Evolutionary conservation across 37 sponge, comb jelly and placozoan genomes (phyloP).

Genomic region (Beroe ovata): DNA sequence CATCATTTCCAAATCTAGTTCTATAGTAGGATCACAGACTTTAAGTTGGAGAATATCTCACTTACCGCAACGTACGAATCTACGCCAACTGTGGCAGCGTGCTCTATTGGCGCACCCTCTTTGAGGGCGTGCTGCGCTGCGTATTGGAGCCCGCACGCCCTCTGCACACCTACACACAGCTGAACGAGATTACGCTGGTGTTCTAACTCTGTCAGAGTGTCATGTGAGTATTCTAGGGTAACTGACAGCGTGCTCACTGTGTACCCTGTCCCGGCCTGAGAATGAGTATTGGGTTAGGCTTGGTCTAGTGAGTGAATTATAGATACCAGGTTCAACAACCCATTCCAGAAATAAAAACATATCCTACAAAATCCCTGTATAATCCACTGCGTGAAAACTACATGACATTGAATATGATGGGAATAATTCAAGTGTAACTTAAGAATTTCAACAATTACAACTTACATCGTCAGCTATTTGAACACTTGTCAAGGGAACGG

Average conservation of each 20-base stretch:
- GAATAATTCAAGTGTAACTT: too few relatives aligned
- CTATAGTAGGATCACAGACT: too few relatives aligned
- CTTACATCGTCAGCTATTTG: slow-evolving; percentile 39
- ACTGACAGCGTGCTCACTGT: slow-evolving; percentile 34
- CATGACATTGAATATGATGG: too few relatives aligned
- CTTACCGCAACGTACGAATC: slow-evolving; percentile 37
- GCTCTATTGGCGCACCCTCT: slow-evolving; percentile 14
- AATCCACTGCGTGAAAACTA: too few relatives aligned
- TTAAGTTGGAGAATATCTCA: too few relatives aligned
- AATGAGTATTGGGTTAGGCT: not conserved
- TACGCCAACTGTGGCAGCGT: slow-evolving; percentile 39
- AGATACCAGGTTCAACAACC: too few relatives aligned
- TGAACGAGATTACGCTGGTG: slow-evolving; percentile 2
- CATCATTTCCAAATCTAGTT: too few relatives aligned
- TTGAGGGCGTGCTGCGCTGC: slow-evolving; percentile 15
- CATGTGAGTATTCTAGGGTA: slow-evolving; percentile 2
- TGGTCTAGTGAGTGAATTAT: not conserved
- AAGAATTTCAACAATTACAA: too few relatives aligned
- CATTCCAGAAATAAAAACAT: too few relatives aligned
- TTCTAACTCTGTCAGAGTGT: slow-evolving; percentile 5
- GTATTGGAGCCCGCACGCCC: slow-evolving; percentile 52
- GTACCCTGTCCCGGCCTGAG: slow-evolving; percentile 18
- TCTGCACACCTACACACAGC: slow-evolving; percentile 43
- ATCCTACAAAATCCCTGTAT: too few relatives aligned
- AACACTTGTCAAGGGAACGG: slow-evolving; percentile 3